Base-by-base conservation (phyloP, 2,113 vertebrate genomes). In the Axis porcinus region DNA sequence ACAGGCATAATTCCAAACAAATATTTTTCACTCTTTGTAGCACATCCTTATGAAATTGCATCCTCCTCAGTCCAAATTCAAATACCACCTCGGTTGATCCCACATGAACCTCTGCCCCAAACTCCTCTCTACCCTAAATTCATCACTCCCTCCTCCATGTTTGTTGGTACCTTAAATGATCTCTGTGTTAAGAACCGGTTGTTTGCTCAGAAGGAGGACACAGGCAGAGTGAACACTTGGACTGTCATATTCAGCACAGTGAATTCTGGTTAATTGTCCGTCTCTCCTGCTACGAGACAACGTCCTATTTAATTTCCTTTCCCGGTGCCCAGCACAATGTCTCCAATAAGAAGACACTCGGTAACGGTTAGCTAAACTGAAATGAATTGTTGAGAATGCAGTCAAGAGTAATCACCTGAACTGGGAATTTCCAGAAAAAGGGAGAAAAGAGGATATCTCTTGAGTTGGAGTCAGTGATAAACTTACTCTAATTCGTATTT, bases 401-500 rank as follows among this genome's bases (percentile, higher is more conserved):
- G 17, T 54, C 14, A 7, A 54, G 47, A 82, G 90, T 50, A 92
- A 86, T 47, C 43, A 54, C 6, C n/a, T 89, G 28, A 76, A 94
- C 84, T 83, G 58, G 64, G 30, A 47, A 23, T 91, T 85, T n/a
- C 52, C 21, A 58, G 43, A 79, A 57, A 82, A 60, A 91, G 52
- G 70, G 16, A 47, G 13, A 84, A 12, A 62, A 74, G 27, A 84
- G 60, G 23, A 92, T 86, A 94, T 87, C 36, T 86, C 89, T 84
- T n/a, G n/a, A 50, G 7, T 17, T 90, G 45, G 82, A 82, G 11
- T 12, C 76, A 82, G 52, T 74, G 78, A 89, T 92, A 64, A 92
- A 74, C 57, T 58, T 81, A 78, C 85, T 79, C 82, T 60, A 60
- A 86, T 62, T 91, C 79, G 45, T 47, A 40, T 70, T 94, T 70